Evolutionary conservation across 2,113 vertebrate species (phyloP), one percentile per base, ranked within the genome.

Genomic region (Corythaeola cristata): DNA sequence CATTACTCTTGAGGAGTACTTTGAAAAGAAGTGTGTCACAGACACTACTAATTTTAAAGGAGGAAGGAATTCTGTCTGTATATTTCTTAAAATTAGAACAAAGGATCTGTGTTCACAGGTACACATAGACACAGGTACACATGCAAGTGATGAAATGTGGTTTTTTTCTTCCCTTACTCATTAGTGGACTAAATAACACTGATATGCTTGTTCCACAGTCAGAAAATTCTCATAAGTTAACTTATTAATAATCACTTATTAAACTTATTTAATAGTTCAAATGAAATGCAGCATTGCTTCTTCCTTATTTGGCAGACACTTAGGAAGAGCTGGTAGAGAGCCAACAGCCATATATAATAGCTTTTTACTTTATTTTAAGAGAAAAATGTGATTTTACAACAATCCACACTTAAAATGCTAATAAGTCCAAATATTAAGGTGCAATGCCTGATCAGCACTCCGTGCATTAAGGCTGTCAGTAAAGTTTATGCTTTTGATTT

Each of bases 121-220:
- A 71, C 15, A 47, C 32, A 30, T 2, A 68, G 37, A 23, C 50
- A 67, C 20, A 71, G 32, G 23, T 24, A 37, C 8, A 55, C 35
- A 56, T 0, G 0, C 60, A 85, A 64, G 19, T 30, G 49, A 62
- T 21, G 49, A 53, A 82, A 83, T 37, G 21, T 1, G 3, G 3
- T 1, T 56, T 75, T 71, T 44, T 69, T 68, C 22, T 75, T 28
- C 45, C 35, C 22, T 89, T 62, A 52, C 24, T 72, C 22, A 12
- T 62, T 85, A 58, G 15, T 79, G 62, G 33, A 49, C 16, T 78
- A 72, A 91, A 56, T 35, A 91, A 63, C 7, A 73, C 33, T 41
- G 45, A 67, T 60, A 37, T 17, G 26, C 6, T 73, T 67, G 24
- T 67, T 45, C 24, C 28, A 44, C 9, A 30, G 27, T 91, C 55